Percentiles rank a stretch among this genome's conserved stretches.
Conservation (phyloP, 1,140 invertebrate species). For the Temnothorax nylanderi region DNA sequence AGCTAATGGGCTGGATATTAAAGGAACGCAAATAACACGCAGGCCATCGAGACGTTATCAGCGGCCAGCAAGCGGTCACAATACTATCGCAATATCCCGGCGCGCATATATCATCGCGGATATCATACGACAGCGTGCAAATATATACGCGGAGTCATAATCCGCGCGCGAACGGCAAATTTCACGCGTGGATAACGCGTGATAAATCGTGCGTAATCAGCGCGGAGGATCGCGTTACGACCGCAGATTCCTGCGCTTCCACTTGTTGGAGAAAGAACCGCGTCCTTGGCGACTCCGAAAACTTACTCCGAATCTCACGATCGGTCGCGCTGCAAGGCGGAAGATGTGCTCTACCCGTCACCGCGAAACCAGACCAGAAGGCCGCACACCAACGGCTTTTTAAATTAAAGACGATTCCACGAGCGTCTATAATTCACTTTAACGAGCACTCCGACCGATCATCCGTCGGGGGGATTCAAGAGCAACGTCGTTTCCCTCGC, state of each 20-base stretch:
- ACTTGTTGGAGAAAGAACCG: not conserved
- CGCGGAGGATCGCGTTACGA: not conserved
- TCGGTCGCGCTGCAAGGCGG: not conserved
- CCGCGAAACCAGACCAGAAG: not conserved
- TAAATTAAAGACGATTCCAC: slow-evolving; percentile 41
- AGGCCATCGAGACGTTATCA: not conserved
- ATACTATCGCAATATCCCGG: not conserved
- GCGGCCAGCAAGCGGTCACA: not conserved
- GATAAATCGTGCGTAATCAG: slow-evolving; percentile 12
- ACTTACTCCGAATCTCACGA: not conserved
- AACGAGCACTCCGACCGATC: slow-evolving; percentile 15
- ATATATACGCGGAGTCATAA: slow-evolving; percentile 1
- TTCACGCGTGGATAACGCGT: slow-evolving; percentile 10
- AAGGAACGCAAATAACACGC: slow-evolving; percentile 32
- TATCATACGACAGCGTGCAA: not conserved
- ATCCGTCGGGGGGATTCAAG: not conserved
- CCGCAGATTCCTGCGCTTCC: not conserved
- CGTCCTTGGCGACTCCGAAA: not conserved
- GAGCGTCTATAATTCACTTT: slow-evolving; percentile 42
- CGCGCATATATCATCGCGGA: not conserved
- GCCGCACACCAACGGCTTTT: not conserved
- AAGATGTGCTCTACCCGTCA: not conserved
- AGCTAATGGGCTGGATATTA: not conserved
- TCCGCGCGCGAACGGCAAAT: not conserved
- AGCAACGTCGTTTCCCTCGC: not conserved